Evolutionary conservation across 2,888 invertebrate species (phyloP).

Genomic region (Callosobruchus maculatus): DNA sequence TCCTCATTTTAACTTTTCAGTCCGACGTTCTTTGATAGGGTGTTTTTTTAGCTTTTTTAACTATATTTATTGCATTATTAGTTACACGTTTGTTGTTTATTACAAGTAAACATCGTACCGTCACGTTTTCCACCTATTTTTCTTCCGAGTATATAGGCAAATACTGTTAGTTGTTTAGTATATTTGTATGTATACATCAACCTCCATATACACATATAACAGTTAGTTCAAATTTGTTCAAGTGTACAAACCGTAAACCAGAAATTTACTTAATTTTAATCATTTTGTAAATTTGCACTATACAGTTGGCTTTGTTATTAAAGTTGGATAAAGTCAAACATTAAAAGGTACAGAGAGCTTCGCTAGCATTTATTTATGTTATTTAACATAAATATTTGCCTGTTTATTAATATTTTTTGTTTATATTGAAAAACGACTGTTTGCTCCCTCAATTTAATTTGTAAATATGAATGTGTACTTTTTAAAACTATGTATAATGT

Average conservation of each 20-base stretch:
- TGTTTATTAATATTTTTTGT: background rate
- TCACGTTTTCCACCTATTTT: background rate
- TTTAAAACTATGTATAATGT: background rate
- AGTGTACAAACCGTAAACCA: conserved; percentile 20
- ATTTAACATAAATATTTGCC: background rate
- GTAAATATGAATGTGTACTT: background rate
- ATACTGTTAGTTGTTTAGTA: background rate
- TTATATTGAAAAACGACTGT: background rate
- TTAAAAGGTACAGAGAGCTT: background rate
- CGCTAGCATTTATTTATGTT: background rate
- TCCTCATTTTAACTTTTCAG: too few species aligned
- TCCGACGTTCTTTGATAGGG: too few species aligned
- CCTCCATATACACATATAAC: background rate
- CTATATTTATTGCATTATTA: too few species aligned
- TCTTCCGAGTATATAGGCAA: background rate
- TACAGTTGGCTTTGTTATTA: conserved; percentile 4
- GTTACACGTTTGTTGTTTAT: too few species aligned
- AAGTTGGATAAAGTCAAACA: background rate
- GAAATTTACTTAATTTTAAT: conserved; percentile 36
- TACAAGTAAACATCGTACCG: background rate
- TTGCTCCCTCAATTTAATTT: background rate
- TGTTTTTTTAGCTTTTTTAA: too few species aligned
- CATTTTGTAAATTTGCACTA: conserved; percentile 40
- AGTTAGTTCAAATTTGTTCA: conserved; percentile 26
- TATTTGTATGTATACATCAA: background rate